phyloP scores from a whole-genome alignment of 2,888 invertebrate species.

The Drosophila picticornis region DNA sequence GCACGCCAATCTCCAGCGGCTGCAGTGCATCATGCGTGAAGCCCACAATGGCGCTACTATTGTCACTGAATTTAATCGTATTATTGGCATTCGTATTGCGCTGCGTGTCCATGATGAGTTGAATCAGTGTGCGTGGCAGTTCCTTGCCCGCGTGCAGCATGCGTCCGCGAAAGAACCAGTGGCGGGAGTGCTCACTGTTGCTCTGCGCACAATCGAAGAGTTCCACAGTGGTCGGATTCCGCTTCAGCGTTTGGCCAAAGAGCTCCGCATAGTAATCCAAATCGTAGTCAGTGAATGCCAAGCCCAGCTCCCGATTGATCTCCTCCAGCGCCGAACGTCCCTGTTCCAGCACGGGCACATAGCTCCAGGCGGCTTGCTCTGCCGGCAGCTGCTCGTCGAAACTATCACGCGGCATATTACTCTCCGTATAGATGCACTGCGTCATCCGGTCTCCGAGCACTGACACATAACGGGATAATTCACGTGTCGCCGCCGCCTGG shows the following conservation, averaged over 20 bases:
- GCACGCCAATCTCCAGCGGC: conserved; percentile 87
- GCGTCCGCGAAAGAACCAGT: conserved; percentile 99
- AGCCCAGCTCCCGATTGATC: conserved; percentile 92
- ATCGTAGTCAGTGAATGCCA: conserved; percentile 97
- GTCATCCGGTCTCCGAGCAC: conserved; percentile 97
- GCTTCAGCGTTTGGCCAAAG: conserved; percentile 92
- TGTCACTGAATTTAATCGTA: conserved; percentile 98
- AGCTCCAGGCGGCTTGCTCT: conserved; percentile 91
- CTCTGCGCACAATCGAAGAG: conserved; percentile 99
- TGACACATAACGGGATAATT: conserved; percentile 85
- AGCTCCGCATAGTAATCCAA: conserved; percentile 95
- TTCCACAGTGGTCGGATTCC: conserved; percentile 98
- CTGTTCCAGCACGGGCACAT: conserved; percentile 92
- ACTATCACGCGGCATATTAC: conserved; percentile 88
- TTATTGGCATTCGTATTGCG: conserved; percentile 94
- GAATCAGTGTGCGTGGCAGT: conserved; percentile 93
- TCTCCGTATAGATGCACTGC: conserved; percentile 91
- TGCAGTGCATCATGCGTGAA: conserved; percentile 89
- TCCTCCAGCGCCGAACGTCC: conserved; percentile 92
- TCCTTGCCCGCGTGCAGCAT: conserved; percentile 92
- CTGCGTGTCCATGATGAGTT: conserved; percentile 97
- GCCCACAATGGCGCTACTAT: conserved; percentile 97
- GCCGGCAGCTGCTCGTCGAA: conserved; percentile 89
- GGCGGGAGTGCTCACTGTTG: conserved; percentile 98
- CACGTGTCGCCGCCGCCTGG: conserved; percentile 23